Evolutionary conservation across 2,113 vertebrate species (phyloP).

Genomic region (Merops nubicus): DNA sequence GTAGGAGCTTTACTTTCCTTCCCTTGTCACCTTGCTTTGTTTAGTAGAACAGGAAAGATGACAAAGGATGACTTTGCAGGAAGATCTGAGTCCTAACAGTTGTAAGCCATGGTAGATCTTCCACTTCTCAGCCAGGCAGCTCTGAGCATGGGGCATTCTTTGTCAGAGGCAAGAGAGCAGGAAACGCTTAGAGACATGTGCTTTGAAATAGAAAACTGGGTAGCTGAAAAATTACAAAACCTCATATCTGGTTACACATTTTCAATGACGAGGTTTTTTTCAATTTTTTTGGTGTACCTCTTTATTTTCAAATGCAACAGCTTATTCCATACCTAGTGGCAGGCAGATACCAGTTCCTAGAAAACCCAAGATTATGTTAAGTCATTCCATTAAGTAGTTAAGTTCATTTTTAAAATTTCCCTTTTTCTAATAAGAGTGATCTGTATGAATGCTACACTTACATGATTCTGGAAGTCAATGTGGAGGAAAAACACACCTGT

Average conservation of each 20-base stretch:
- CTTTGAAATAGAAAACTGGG: not conserved
- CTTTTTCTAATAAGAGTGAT: not conserved
- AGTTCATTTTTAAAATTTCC: not conserved
- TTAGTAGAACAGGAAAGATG: not conserved
- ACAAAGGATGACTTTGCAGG: not conserved
- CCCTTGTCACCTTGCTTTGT: not conserved
- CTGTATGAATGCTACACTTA: not conserved
- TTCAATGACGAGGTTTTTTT: not conserved
- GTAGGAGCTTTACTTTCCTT: not conserved
- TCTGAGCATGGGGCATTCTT: not conserved
- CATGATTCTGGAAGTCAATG: not conserved
- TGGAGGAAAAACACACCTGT: not conserved
- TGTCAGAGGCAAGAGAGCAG: not conserved
- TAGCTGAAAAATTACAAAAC: not conserved
- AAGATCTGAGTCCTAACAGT: not conserved
- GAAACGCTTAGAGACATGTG: not conserved
- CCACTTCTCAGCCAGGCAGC: not conserved
- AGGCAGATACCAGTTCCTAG: not conserved
- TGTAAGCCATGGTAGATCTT: not conserved
- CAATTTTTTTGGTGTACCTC: not conserved
- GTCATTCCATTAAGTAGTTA: not conserved
- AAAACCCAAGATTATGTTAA: not conserved
- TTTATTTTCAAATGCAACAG: not conserved
- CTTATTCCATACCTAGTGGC: not conserved
- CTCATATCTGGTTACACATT: rapidly evolving